Conservation (phyloP, 2,888 invertebrate genomes). For the Euphydryas editha region DNA sequence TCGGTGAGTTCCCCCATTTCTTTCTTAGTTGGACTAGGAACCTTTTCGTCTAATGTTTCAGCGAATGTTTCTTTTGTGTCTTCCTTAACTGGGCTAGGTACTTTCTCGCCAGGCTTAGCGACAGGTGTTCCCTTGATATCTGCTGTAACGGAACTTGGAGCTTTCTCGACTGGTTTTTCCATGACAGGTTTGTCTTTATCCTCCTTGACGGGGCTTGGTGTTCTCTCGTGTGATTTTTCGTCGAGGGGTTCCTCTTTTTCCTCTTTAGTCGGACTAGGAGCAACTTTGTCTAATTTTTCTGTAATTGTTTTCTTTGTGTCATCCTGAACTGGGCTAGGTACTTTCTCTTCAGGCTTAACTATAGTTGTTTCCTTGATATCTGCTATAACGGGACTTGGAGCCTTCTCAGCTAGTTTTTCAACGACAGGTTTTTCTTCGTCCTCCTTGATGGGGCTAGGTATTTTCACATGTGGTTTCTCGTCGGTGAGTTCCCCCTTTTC, state of each 20-base stretch:
- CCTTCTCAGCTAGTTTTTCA: conserved; percentile 2
- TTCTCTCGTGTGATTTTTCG: too few relatives aligned
- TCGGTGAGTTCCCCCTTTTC: background rate
- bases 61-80: too few relatives aligned
- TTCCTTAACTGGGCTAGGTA: too few relatives aligned
- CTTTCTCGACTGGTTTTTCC: conserved; percentile 23
- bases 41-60: too few relatives aligned
- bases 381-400: background rate
- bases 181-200: too few relatives aligned
- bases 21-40: too few relatives aligned
- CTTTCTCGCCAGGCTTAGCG: too few relatives aligned
- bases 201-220: too few relatives aligned
- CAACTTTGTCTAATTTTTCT: conserved; percentile 28
- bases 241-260: too few relatives aligned
- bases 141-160: background rate
- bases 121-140: conserved; percentile 12
- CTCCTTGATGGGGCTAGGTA: background rate
- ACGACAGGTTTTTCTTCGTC: background rate
- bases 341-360: too few relatives aligned
- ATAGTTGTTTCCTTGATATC: background rate
- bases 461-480: background rate
- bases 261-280: conserved; percentile 16
- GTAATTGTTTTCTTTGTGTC: background rate
- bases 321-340: background rate
- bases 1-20: too few relatives aligned